Conservation (phyloP, 2,888 invertebrate species). For the Trichogramma dendrolimi region DNA sequence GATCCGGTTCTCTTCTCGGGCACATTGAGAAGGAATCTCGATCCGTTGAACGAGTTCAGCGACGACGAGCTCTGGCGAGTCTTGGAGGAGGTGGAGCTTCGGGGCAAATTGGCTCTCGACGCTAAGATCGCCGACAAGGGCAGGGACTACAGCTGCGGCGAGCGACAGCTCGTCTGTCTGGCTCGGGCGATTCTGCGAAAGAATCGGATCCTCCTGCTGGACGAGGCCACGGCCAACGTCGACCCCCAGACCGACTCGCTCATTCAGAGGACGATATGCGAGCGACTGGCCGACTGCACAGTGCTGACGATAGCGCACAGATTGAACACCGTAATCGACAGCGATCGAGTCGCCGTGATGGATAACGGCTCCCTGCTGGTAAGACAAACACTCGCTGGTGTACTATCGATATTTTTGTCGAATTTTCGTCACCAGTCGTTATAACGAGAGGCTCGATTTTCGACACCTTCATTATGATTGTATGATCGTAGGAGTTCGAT, state of each 20-base stretch:
- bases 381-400: too few relatives aligned
- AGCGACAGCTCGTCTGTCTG: slow-evolving; percentile 81
- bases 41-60: slow-evolving; percentile 71
- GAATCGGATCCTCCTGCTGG: slow-evolving; percentile 79
- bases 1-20: slow-evolving; percentile 83
- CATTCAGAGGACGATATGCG: slow-evolving; percentile 79
- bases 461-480: too few relatives aligned
- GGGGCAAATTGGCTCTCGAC: slow-evolving; percentile 64
- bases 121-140: slow-evolving; percentile 70
- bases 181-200: slow-evolving; percentile 83
- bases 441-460: too few relatives aligned
- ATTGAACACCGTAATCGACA: slow-evolving; percentile 88
- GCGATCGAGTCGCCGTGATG: slow-evolving; percentile 80
- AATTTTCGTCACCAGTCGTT: too few relatives aligned
- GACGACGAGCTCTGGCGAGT: slow-evolving; percentile 83
- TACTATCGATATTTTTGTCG: too few relatives aligned
- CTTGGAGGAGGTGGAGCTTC: slow-evolving; percentile 71
- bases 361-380: slow-evolving; percentile 61
- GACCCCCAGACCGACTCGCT: slow-evolving; percentile 85
- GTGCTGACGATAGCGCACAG: slow-evolving; percentile 88
- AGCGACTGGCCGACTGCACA: slow-evolving; percentile 75
- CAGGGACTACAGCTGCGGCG: slow-evolving; percentile 81
- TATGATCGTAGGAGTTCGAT: slow-evolving; percentile 63
- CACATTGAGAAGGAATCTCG: slow-evolving; percentile 77
- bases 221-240: slow-evolving; percentile 90